Base-by-base conservation (phyloP, 64 coral and sea anemone species). In the Stichodactyla helianthus region DNA sequence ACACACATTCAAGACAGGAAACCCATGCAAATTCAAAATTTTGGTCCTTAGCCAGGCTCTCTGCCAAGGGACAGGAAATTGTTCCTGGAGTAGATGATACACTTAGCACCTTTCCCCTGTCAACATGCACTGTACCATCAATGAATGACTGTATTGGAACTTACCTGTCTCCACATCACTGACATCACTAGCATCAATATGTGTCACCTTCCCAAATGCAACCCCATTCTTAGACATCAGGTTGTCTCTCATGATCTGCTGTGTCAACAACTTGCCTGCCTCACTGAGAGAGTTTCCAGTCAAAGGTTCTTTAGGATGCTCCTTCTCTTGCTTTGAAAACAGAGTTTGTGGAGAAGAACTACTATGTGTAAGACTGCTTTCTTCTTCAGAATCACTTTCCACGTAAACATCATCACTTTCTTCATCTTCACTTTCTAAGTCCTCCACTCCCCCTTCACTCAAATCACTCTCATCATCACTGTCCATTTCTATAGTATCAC, bases 321-420 rank as follows among this genome's bases (percentile, higher is more conserved):
- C 50, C n/a, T 85, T 90, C 53, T 35, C 9, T 50, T 57, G 88
- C 22, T 77, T 71, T 71, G 90, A 89, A 65, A 88, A 97, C 19
- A 97, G 68, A 63, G 84, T 90, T 59, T 64, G 85, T 16, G 87
- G 88, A 53, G 76, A 50, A 27, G 88, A 58, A 57, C 54, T 44
- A 44, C 35, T 87, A 23, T 55, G 54, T 11, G 58, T 80, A 59
- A 82, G 71, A 18, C 86, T 70, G 31, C 85, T 83, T 16, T 99
- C 96, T 58, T 93, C 88, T 26, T 92, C 97, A 27, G 97, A 99
- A 50, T 92, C 89, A 85, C 97, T 99, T 79, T 94, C 93, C 1
- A 99, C 59, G 31, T 93, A 93, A 15, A 93, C 95, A 83, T 93
- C 92, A 79, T 99, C 97, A 70, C 93, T 94, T 12, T 99, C 97